Evolutionary conservation across 2,888 invertebrate genomes (phyloP), one percentile per base, ranked within the genome.

Genomic region (Pegoplata infirma): DNA sequence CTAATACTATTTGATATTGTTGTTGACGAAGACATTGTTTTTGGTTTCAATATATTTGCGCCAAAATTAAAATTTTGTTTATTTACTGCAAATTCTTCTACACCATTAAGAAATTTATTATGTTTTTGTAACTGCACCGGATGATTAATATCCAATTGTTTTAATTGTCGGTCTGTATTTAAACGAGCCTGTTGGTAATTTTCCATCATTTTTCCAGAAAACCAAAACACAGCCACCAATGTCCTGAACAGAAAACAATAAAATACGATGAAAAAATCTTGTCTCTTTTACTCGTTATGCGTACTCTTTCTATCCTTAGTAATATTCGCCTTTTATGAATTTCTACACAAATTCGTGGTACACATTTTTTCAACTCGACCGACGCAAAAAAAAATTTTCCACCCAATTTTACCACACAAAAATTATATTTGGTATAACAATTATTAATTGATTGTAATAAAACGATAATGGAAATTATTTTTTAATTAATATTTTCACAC

Each of bases 281-380:
- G 32, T 71, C 66, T 59, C 40, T 58, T 16, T 79, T 44, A 8
- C 69, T 59, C 55, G 5, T 23, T 73, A 25, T 46, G 51, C 23
- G 6, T 58, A 55, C 71, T 71, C 75, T 75, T 55, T 79, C 66
- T 49, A 8, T 19, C 56, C 23, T 12, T 16, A 49, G 7, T 56
- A 12, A 17, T 47, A 58, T 72, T 75, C 28, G 21, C 16, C 19
- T 51, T 75, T 84, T 83, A 74, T 81, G 84, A 83, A 82, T 85
- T 86, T 85, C 83, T 76, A 81, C 82, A 56, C 83, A 82, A 82
- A 81, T 86, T 86, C 87, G 85, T 86, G 87, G 82, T 86, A 86
- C 86, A 86, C 86, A 86, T 86, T 84, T 84, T 74, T 66, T 83
- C 82, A 79, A 80, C 76, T 81, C 76, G 81, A 76, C 77, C 82